phyloP scores from a whole-genome alignment of 2,113 vertebrate genomes.

The Cyprinodon brontotheroides region DNA sequence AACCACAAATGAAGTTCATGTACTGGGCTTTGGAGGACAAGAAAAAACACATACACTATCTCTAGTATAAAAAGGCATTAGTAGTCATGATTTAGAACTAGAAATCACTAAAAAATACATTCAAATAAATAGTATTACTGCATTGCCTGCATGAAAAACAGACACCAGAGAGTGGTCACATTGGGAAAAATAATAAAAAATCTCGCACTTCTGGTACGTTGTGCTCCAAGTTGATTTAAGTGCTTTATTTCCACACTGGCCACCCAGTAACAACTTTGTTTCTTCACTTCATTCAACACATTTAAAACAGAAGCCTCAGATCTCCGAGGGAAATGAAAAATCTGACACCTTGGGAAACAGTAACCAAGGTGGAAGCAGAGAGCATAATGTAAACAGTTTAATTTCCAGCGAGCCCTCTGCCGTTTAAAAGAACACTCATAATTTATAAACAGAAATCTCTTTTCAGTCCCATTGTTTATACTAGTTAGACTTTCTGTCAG shows the following conservation, averaged over 20 bases:
- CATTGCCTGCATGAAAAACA: conserved; percentile 28
- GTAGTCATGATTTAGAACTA: conserved; percentile 65
- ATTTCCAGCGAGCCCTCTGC: conserved; percentile 57
- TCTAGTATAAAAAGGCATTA: conserved; percentile 39
- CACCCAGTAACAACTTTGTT: background rate
- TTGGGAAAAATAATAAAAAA: conserved; percentile 19
- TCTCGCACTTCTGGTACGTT: conserved; percentile 46
- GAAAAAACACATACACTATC: background rate
- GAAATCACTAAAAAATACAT: conserved; percentile 57
- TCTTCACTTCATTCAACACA: conserved; percentile 26
- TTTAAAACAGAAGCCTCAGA: conserved; percentile 17
- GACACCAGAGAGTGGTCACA: conserved; percentile 29
- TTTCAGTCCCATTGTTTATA: conserved; percentile 29
- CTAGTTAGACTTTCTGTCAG: conserved; percentile 38
- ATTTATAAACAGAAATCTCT: conserved; percentile 48
- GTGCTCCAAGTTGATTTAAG: conserved; percentile 50
- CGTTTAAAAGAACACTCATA: conserved; percentile 38
- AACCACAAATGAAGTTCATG: background rate
- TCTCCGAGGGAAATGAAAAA: conserved; percentile 41
- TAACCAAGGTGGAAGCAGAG: conserved; percentile 41
- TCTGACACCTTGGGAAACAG: conserved; percentile 57
- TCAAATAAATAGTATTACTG: conserved; percentile 73
- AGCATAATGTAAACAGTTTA: conserved; percentile 71
- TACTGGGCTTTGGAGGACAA: conserved; percentile 38
- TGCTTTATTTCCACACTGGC: conserved; percentile 50